Evolutionary conservation across 2,888 invertebrate genomes (phyloP).

Genomic region (Sphinx pinastri): DNA sequence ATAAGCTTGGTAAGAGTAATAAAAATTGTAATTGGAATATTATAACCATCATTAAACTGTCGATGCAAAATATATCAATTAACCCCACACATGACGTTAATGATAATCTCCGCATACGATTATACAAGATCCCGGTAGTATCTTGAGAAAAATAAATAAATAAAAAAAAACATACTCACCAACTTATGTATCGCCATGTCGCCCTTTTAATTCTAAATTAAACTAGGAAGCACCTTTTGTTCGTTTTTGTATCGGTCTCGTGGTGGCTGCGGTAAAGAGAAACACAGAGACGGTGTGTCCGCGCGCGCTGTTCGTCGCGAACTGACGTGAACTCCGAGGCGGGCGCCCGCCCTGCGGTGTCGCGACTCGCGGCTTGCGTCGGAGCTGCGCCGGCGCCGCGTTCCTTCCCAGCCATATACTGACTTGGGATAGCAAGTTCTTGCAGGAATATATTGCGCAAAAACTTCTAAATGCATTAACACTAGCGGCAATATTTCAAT

Average conservation of each 20-base stretch:
- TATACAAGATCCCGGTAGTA: not conserved
- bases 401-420: conserved; percentile 47
- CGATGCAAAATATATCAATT: conserved; percentile 7
- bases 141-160: conserved; percentile 26
- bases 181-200: conserved; percentile 61
- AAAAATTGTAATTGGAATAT: conserved; percentile 7
- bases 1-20: not conserved
- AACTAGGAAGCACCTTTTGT: conserved; percentile 69
- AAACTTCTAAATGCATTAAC: no score
- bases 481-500: no score
- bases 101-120: conserved; percentile 7
- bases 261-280: conserved; percentile 42
- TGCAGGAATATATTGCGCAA: no score
- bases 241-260: conserved; percentile 59
- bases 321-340: conserved; percentile 47
- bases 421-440: no score
- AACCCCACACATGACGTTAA: conserved; percentile 17
- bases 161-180: conserved; percentile 59
- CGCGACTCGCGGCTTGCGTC: conserved; percentile 7
- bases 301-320: conserved; percentile 63
- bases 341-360: not conserved
- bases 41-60: conserved; percentile 14
- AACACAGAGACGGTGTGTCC: conserved; percentile 46
- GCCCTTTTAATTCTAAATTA: conserved; percentile 69
- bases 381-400: conserved; percentile 50